Percentiles rank a stretch among this genome's conserved stretches.
These are phyloP conservation scores for Microtus obscurus DNA, from an alignment of 2,797 vertebrate species.

Conservation along the genomic window DNA sequence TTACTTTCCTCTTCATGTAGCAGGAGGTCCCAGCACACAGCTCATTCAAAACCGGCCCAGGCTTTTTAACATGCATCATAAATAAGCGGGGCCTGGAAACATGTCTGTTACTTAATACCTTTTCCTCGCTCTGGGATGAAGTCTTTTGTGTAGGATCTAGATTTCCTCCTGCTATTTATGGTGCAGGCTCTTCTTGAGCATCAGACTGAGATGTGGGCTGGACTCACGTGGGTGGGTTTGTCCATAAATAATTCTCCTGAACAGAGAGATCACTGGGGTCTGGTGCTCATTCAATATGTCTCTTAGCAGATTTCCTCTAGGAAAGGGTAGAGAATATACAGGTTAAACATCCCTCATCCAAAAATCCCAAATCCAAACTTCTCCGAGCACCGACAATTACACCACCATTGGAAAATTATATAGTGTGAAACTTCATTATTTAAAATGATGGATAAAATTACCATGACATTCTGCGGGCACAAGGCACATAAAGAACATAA, in stretches of 20 bases:
- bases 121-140: not conserved
- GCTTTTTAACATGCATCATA: not conserved
- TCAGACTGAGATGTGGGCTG: not conserved
- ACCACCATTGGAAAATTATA: not conserved
- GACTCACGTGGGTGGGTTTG: not conserved
- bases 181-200: not conserved
- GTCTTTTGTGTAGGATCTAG: not conserved
- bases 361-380: not conserved
- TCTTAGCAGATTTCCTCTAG: not conserved
- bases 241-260: not conserved
- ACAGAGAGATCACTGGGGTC: not conserved
- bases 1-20: not conserved
- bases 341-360: not conserved
- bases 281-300: not conserved
- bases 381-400: not conserved
- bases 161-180: constrained; percentile 25
- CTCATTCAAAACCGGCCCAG: not conserved
- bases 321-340: not conserved
- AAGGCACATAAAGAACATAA: not conserved
- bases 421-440: not conserved
- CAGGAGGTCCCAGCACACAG: not conserved
- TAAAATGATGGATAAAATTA: not conserved
- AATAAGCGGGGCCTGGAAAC: not conserved
- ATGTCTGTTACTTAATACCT: not conserved
- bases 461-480: not conserved